Conservation (phyloP, 2,113 vertebrate species). For the Phodopus roborovskii region DNA sequence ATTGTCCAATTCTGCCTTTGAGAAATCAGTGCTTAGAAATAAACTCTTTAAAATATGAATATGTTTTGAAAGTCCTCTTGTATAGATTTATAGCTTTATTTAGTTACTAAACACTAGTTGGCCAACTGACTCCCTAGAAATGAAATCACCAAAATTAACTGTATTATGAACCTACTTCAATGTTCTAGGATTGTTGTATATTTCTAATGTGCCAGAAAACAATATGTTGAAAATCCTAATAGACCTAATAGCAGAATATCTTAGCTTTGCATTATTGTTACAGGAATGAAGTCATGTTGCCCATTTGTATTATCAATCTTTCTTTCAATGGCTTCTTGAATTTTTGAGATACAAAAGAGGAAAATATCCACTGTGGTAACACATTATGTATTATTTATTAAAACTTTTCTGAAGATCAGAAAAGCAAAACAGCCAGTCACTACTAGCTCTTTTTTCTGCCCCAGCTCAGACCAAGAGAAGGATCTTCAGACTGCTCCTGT, state of each 20-base stretch:
- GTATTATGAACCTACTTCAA: background rate
- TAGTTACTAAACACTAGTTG: background rate
- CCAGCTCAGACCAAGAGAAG: no score
- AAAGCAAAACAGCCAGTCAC: no score
- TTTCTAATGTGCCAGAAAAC: background rate
- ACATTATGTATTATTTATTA: no score
- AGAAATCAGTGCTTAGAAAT: background rate
- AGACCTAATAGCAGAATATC: background rate
- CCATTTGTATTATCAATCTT: background rate
- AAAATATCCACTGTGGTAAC: background rate
- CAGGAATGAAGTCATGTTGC: background rate
- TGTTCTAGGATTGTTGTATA: background rate
- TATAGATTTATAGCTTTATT: background rate
- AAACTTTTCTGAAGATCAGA: no score
- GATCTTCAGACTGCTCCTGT: no score
- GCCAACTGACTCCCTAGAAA: background rate
- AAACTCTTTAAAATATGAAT: background rate
- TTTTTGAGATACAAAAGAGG: background rate
- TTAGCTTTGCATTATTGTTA: constrained; percentile 12
- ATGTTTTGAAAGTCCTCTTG: background rate
- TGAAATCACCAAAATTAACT: background rate
- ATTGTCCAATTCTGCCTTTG: background rate
- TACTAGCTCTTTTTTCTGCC: no score
- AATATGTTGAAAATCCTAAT: background rate
- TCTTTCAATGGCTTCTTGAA: background rate